A percentile compares a stretch with the other conserved stretches of the same genome.
Conservation (phyloP, 2,797 vertebrate species). For the Tapera naevia region DNA sequence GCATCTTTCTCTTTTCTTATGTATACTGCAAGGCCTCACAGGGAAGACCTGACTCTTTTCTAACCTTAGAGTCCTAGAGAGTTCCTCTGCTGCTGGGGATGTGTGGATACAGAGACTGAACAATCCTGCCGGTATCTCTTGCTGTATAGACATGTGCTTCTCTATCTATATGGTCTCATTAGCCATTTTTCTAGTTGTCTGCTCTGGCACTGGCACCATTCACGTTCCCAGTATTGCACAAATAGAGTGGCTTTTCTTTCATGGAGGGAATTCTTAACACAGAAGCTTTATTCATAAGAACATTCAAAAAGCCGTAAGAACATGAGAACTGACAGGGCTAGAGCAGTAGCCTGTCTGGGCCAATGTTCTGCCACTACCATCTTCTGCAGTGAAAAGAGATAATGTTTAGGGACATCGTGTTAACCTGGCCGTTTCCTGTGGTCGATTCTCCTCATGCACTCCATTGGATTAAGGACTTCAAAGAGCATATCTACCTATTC, state of each 20-base stretch:
- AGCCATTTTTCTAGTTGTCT: not conserved
- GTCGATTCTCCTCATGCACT: not conserved
- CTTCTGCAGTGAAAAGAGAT: not conserved
- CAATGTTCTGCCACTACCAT: not conserved
- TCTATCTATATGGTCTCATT: not conserved
- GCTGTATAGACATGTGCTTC: not conserved
- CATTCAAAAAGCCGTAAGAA: not conserved
- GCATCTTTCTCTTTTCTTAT: not conserved
- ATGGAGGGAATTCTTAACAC: not conserved
- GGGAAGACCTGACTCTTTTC: not conserved
- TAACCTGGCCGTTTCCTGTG: not conserved
- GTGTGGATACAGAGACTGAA: not conserved
- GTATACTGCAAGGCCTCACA: not conserved
- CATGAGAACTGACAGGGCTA: not conserved
- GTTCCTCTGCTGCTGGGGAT: not conserved
- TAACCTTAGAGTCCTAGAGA: not conserved
- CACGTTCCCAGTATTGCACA: not conserved
- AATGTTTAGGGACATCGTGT: not conserved
- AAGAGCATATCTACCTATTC: not conserved
- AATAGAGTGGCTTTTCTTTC: not conserved
- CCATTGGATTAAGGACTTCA: not conserved
- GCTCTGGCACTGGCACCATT: not conserved
- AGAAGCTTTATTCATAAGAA: not conserved
- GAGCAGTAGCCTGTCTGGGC: not conserved
- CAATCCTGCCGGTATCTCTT: not conserved